phyloP scores from a whole-genome alignment of 2,797 vertebrate species.

The Manis pentadactyla region DNA sequence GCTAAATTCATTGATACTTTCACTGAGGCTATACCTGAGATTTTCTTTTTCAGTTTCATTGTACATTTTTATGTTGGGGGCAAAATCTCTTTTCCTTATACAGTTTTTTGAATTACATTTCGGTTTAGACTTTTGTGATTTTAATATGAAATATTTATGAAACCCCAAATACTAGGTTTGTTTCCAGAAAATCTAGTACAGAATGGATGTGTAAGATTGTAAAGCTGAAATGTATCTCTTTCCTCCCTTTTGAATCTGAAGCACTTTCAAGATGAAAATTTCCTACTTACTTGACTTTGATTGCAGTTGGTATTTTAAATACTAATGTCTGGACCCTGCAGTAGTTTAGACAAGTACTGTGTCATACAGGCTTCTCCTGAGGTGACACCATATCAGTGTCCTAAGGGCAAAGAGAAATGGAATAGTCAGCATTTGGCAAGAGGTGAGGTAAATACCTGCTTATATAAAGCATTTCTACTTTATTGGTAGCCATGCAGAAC shows the following conservation, averaged over 20 bases:
- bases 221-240: not conserved
- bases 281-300: not conserved
- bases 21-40: not conserved
- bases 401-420: constrained; percentile 10
- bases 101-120: not conserved
- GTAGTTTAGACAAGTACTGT: not conserved
- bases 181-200: not conserved
- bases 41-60: not conserved
- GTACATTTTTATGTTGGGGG: not conserved
- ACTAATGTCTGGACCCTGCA: not conserved
- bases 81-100: not conserved
- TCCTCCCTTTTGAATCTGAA: constrained; percentile 25
- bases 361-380: not conserved
- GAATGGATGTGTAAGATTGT: not conserved
- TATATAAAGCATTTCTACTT: not conserved
- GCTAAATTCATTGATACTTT: not conserved
- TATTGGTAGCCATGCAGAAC: not conserved
- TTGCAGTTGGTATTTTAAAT: constrained; percentile 6
- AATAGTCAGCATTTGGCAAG: not conserved
- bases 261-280: not conserved
- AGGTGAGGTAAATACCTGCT: not conserved
- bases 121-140: not conserved
- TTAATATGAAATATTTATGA: not conserved
- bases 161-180: not conserved
- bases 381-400: not conserved